Evolutionary conservation across 1,140 invertebrate genomes (phyloP).

Genomic region (Aphaenogaster rudis): DNA sequence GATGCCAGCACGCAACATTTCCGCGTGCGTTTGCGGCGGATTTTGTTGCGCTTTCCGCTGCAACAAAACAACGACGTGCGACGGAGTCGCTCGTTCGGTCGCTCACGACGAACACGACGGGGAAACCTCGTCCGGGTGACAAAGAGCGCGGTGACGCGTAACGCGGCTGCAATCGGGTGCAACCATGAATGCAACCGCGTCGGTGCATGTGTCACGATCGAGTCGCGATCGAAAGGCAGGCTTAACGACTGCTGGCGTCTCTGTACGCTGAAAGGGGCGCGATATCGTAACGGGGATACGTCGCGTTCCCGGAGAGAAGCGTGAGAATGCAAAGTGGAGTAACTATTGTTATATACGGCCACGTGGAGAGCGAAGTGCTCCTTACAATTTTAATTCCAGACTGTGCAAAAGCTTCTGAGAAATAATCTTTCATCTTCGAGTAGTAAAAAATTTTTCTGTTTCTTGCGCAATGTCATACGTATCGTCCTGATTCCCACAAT

Average conservation of each 20-base stretch:
- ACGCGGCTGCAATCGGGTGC: conserved; percentile 56
- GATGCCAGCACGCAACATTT: background rate
- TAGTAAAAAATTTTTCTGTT: background rate
- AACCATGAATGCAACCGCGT: conserved; percentile 28
- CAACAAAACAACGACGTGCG: background rate
- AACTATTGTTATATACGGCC: background rate
- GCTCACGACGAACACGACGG: conserved; percentile 5
- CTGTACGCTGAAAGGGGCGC: conserved; percentile 16
- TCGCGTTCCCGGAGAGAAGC: conserved; percentile 5
- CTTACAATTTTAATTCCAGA: background rate
- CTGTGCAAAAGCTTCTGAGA: background rate
- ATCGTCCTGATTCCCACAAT: background rate
- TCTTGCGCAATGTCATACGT: background rate
- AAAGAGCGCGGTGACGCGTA: conserved; percentile 57
- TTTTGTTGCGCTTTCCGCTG: conserved; percentile 28
- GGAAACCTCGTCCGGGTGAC: conserved; percentile 21
- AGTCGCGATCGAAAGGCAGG: conserved; percentile 37
- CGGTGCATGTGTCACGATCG: conserved; percentile 23
- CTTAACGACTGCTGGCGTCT: conserved; percentile 34
- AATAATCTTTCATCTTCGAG: background rate
- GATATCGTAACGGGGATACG: conserved; percentile 49
- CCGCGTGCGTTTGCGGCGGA: background rate
- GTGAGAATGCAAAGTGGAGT: conserved; percentile 18
- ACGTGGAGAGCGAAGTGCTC: background rate
- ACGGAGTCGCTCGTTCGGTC: background rate